These are phyloP conservation scores for Xestia sexstrigata DNA, from an alignment of 2,888 invertebrate genomes.

Conservation along the genomic window DNA sequence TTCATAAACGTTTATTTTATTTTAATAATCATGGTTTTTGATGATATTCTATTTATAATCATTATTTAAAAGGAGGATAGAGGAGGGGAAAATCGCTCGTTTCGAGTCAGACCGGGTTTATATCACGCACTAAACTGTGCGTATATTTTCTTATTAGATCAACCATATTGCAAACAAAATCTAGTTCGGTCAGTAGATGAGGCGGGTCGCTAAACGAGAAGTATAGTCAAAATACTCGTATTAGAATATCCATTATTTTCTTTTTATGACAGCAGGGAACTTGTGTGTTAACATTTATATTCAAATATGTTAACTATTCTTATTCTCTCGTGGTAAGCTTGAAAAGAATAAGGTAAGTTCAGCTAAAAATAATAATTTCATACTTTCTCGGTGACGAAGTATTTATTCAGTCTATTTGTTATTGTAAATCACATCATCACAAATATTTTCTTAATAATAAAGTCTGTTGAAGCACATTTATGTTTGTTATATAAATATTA, in stretches of 20 bases:
- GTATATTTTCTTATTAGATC: not conserved
- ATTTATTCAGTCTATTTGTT: slow-evolving; percentile 9
- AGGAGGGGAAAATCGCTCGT: too few species aligned
- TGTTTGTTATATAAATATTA: slow-evolving; percentile 11
- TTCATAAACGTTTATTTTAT: too few species aligned
- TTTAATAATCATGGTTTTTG: too few species aligned
- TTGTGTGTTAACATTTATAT: not conserved
- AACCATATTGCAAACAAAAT: not conserved
- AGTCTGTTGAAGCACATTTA: not conserved
- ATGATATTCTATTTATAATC: too few species aligned
- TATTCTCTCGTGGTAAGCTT: not conserved
- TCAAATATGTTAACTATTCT: not conserved
- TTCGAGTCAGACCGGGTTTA: slow-evolving; percentile 13
- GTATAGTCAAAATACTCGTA: not conserved
- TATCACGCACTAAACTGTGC: slow-evolving; percentile 6
- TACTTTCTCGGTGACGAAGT: not conserved
- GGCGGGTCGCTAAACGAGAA: not conserved
- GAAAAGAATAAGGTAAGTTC: not conserved
- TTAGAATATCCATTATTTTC: not conserved
- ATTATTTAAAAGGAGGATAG: too few species aligned
- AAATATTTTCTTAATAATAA: not conserved
- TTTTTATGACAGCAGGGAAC: not conserved
- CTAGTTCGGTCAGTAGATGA: not conserved
- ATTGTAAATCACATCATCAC: slow-evolving; percentile 4
- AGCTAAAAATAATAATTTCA: too few species aligned